Evolutionary conservation across 2,113 vertebrate genomes (phyloP), one percentile per base, ranked within the genome.

Genomic region (Scomber colias): DNA sequence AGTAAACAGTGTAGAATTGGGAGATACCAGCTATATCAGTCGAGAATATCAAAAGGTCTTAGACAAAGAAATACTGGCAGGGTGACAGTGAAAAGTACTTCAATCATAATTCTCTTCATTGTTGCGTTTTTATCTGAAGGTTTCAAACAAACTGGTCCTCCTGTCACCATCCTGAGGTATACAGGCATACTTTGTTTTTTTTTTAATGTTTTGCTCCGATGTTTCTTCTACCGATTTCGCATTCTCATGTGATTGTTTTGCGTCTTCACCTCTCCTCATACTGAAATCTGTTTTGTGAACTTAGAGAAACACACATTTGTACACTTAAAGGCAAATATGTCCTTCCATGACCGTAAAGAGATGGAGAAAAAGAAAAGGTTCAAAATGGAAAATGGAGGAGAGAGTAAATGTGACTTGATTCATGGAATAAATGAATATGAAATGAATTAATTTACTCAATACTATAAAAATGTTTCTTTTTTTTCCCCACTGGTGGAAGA

Each of bases 91-190:
- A n/a, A 54, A 48, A 10, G 62, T 7, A 56, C 31, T 63, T 24
- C 56, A 67, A 40, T 48, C 56, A 63, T 57, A 21, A 57, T 59
- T 79, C 68, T 63, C 44, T 40, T 9, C 46, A 14, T n/a, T 1
- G 21, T 44, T 65, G 35, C 21, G 15, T 56, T 69, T 81, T 21
- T 10, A 44, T 15, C 48, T 24, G 72, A 64, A 63, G 50, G 30
- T 79, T 74, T 61, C 63, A 66, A 59, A 63, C 51, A 55, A 69
- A 74, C 67, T 59, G 73, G 81, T 73, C 71, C 44, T n/a, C 24
- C 49, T 59, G 65, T 73, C 74, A 69, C 53, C 49, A 57, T 63
- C 86, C 71, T 27, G 67, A 77, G 54, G 78, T 67, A 24, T 4
- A 15, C 27, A 6, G 56, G 21, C 12, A 44, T 61, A 40, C 75